Base-by-base conservation (phyloP, 2,888 invertebrate species). In the Cephus nigrinus region DNA sequence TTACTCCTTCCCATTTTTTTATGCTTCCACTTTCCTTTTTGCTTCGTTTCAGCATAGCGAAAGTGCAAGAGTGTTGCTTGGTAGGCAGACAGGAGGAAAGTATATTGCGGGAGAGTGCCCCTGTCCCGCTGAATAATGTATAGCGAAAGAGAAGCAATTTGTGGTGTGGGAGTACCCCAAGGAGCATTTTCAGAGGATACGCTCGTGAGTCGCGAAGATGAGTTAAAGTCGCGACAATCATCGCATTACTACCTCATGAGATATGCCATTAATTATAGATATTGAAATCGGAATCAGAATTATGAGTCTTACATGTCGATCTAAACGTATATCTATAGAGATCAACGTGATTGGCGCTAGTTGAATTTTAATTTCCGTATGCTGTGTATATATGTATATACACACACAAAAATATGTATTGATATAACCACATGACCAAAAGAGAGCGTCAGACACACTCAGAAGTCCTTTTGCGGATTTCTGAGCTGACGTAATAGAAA, bases 271-370 rank as follows among this genome's bases (percentile, higher is more conserved):
- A 81, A 86, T 84, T 84, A 84, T 78, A 81, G 83, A 85, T 85
- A 84, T 82, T 81, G 83, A 85, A 84, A 83, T 84, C 81, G 80
- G 74, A 80, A 82, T n/a, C 31, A 23, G 31, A 71, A 33, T 71
- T 71, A 71, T 71, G 3, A 71, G 31, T 12, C 12, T 71, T 15
- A 55, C 55, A 3, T 9, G 23, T 55, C 2, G 23, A 55, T 2
- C 23, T 23, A 55, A 9, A 55, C 9, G 23, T 55, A 23, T 23
- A 55, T 55, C 55, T 55, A 55, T 55, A 55, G 23, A 5, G 1
- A 9, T 55, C 23, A 55, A 23, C 55, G 55, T 55, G 23, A 23
- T 9, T 55, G 55, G 55, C 55, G 23, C 55, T 23, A 55, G 9
- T 55, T 55, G 55, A 55, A 55, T 76, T 81, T 80, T 80, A 83